Evolutionary conservation across 2,113 vertebrate genomes (phyloP), one percentile per base, ranked within the genome.

Genomic region (Equus quagga): DNA sequence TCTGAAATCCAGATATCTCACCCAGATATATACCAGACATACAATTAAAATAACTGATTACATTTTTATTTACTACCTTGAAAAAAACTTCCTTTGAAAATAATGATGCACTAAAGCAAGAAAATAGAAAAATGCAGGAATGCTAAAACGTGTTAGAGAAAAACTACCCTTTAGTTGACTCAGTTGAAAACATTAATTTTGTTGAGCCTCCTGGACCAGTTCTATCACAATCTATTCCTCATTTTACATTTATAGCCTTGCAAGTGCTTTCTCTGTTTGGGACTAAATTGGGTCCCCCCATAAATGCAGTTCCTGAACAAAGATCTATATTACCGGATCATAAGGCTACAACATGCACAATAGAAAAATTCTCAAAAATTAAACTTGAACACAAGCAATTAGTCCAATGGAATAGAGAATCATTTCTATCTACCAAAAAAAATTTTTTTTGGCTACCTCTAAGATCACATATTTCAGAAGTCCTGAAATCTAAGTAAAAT

Each of bases 11-110:
- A 90, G 41, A 84, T 0, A n/a, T 19, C 15, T 89, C 26, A 85
- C 72, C 69, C 62, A 84, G 69, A 89, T 87, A 86, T 5, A 86
- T 36, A 87, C 19, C 51, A 83, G 21, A 84, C 28, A 95, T 15
- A 41, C 4, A 89, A 84, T 46, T 58, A 26, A 95, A 95, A 95
- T 46, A 10, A 81, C 23, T 65, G 6, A 56, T 65, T 62, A 80
- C 4, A 87, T 88, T 65, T 94, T 84, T 72, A 70, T 75, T 88
- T 85, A 86, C n/a, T n/a, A 73, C n/a, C n/a, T 75, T 91, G 58
- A 64, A 75, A 95, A 95, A 93, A 86, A 51, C 54, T 91, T 90
- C 86, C 85, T 86, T 86, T 91, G 18, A 86, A 90, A 95, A 93
- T 87, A 81, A 73, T 60, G 44, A 93, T 91, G 58, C 24, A 72